Evolutionary conservation across 1,140 invertebrate species (phyloP).

Genomic region (Drosophila leontia): DNA sequence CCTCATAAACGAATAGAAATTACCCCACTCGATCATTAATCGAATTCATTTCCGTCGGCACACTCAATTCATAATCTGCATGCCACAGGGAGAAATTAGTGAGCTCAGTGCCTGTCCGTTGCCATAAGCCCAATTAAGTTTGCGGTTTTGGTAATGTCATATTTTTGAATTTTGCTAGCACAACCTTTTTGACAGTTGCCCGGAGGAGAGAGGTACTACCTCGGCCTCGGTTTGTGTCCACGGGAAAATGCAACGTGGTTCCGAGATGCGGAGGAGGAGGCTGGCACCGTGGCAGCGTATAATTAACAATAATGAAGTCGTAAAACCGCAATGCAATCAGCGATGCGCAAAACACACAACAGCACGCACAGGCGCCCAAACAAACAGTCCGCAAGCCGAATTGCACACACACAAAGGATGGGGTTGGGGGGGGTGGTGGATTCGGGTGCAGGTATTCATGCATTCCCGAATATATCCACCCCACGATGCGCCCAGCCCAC

Average conservation of each 20-base stretch:
- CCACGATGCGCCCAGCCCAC: conserved; percentile 4
- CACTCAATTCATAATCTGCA: conserved; percentile 25
- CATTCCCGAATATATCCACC: conserved; percentile 13
- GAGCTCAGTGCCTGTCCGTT: conserved; percentile 21
- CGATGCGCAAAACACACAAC: conserved; percentile 79
- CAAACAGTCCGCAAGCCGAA: conserved; percentile 65
- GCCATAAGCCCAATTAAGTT: conserved; percentile 39
- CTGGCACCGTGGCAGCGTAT: conserved; percentile 57
- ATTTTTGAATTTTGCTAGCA: conserved; percentile 40
- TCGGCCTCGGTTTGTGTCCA: neutral
- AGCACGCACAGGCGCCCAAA: conserved; percentile 28
- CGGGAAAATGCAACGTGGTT: conserved; percentile 7
- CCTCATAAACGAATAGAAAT: neutral
- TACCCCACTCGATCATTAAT: neutral
- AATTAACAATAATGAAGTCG: conserved; percentile 84
- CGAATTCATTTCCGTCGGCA: conserved; percentile 10
- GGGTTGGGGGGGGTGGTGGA: neutral
- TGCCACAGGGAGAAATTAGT: conserved; percentile 25
- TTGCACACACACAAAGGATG: conserved; percentile 32
- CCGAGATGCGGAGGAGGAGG: conserved; percentile 18
- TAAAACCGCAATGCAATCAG: conserved; percentile 83
- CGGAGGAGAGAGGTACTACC: conserved; percentile 11
- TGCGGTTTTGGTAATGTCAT: conserved; percentile 39
- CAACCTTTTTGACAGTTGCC: conserved; percentile 56
- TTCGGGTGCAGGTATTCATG: conserved; percentile 2